phyloP scores from a whole-genome alignment of 2,888 invertebrate genomes.

The Reticulitermes lucifugus region DNA sequence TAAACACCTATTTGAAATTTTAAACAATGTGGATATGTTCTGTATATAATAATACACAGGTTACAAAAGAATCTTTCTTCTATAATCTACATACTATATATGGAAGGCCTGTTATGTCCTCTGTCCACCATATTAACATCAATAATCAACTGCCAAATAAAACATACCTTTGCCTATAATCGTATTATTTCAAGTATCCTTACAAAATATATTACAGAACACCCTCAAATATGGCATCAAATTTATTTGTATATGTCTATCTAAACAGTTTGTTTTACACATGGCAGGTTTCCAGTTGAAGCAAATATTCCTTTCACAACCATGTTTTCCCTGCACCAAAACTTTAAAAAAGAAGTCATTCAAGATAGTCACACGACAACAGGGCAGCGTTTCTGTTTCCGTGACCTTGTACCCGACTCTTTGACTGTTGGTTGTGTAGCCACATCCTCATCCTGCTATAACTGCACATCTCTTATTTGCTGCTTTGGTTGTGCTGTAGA shows the following conservation, averaged over 20 bases:
- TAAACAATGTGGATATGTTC: slow-evolving; percentile 37
- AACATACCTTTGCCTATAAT: not conserved
- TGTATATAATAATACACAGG: not conserved
- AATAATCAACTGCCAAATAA: not conserved
- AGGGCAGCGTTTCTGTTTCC: slow-evolving; percentile 30
- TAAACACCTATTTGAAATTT: slow-evolving; percentile 29
- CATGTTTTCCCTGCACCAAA: slow-evolving; percentile 14
- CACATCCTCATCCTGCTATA: slow-evolving; percentile 41
- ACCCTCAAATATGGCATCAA: not conserved
- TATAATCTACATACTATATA: slow-evolving; percentile 33
- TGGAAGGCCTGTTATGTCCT: slow-evolving; percentile 30
- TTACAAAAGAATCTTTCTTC: slow-evolving; percentile 7
- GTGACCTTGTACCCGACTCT: slow-evolving; percentile 21
- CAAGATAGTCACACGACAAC: slow-evolving; percentile 27
- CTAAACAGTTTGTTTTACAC: not conserved
- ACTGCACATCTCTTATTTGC: slow-evolving; percentile 35
- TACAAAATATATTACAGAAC: not conserved
- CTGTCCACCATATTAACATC: not conserved
- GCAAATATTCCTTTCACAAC: slow-evolving; percentile 15
- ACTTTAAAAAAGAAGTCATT: not conserved
- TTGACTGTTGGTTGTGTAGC: not conserved
- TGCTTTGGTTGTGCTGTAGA: slow-evolving; percentile 26
- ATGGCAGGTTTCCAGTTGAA: slow-evolving; percentile 21
- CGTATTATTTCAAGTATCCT: not conserved
- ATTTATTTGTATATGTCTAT: not conserved